These are phyloP conservation scores for Eupsilia transversa DNA, from an alignment of 2,888 invertebrate species.

Conservation along the genomic window DNA sequence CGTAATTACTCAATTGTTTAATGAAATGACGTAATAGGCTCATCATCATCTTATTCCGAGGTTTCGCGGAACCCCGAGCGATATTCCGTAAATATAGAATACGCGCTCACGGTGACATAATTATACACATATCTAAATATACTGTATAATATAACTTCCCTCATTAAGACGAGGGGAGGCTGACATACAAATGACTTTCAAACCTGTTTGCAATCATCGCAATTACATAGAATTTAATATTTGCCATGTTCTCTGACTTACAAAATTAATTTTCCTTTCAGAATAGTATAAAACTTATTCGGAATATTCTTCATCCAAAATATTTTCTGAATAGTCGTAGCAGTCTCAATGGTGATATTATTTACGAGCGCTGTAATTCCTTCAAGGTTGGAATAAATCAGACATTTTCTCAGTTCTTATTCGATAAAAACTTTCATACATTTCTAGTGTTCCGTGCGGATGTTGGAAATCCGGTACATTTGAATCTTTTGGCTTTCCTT, in stretches of 20 bases:
- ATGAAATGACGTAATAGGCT: constrained; percentile 14
- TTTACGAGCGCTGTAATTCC: constrained; percentile 59
- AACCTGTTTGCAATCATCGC: constrained; percentile 48
- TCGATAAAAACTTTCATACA: constrained; percentile 60
- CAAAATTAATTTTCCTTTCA: constrained; percentile 56
- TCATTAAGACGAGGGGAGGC: constrained; percentile 51
- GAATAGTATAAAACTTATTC: constrained; percentile 45
- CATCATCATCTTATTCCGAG: constrained; percentile 14
- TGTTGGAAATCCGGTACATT: constrained; percentile 50
- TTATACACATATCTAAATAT: constrained; percentile 45
- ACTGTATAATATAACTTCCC: constrained; percentile 39
- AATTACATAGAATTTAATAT: constrained; percentile 53
- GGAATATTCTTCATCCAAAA: constrained; percentile 45
- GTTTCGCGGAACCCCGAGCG: background rate
- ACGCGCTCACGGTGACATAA: constrained; percentile 27
- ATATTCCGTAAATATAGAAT: constrained; percentile 39
- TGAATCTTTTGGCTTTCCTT: constrained; percentile 51
- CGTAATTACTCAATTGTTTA: constrained; percentile 25
- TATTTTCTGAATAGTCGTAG: constrained; percentile 47
- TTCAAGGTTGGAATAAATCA: constrained; percentile 64
- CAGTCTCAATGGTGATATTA: constrained; percentile 61
- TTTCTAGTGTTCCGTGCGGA: constrained; percentile 51
- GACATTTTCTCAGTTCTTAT: constrained; percentile 54
- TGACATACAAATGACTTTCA: constrained; percentile 48
- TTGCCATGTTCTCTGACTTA: constrained; percentile 27